Evolutionary conservation across 2,888 invertebrate species (phyloP).

Genomic region (Euclidia mi): DNA sequence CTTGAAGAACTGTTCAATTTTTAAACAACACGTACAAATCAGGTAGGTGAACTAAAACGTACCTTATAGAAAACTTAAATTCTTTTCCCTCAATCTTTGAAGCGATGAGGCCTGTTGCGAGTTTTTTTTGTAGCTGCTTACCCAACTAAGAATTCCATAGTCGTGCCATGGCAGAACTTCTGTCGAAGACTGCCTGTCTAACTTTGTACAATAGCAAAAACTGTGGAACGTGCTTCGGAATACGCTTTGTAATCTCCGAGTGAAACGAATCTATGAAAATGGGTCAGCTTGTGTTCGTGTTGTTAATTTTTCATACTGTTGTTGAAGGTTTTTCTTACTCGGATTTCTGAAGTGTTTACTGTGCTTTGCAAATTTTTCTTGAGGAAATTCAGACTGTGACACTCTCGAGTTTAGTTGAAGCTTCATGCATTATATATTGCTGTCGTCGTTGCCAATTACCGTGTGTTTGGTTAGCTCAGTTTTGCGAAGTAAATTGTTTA

Average conservation of each 20-base stretch:
- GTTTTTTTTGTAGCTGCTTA: constrained; percentile 40
- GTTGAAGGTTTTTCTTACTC: constrained; percentile 22
- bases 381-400: neutral
- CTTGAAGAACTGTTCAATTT: no score
- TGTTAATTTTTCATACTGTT: constrained; percentile 39
- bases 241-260: constrained; percentile 27
- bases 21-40: no score
- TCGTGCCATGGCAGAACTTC: constrained; percentile 35
- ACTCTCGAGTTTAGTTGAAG: no score
- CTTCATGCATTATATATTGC: neutral
- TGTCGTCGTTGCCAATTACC: neutral
- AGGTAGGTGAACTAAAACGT: neutral
- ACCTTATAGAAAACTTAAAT: neutral
- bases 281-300: constrained; percentile 27
- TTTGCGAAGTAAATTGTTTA: no score
- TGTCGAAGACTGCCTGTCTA: constrained; percentile 36
- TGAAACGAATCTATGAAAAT: constrained; percentile 41
- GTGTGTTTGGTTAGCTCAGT: no score
- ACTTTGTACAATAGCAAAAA: constrained; percentile 48
- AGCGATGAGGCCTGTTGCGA: constrained; percentile 9
- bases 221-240: constrained; percentile 39
- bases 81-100: constrained; percentile 3
- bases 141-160: constrained; percentile 35
- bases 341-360: constrained; percentile 8
- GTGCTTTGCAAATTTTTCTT: constrained; percentile 5